These are phyloP conservation scores for Callimorpha dominula DNA, from an alignment of 2,888 invertebrate genomes.

Conservation along the genomic window DNA sequence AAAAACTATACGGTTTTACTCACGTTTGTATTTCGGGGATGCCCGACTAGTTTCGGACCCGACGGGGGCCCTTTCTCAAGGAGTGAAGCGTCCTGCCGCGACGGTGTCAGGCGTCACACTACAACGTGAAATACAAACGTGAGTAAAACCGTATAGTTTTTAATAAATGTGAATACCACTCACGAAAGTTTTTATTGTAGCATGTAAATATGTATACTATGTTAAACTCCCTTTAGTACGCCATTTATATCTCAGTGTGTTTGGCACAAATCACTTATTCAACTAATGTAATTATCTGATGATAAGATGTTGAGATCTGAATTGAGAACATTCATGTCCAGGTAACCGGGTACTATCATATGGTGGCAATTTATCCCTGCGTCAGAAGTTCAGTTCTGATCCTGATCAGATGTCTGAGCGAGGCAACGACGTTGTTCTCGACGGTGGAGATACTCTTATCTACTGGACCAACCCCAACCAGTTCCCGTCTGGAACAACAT, in stretches of 20 bases:
- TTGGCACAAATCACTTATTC: neutral
- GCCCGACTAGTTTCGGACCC: no score
- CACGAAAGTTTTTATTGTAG: no score
- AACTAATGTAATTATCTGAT: neutral
- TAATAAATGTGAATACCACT: no score
- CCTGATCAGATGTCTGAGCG: constrained; percentile 81
- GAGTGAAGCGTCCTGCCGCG: no score
- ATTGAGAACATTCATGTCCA: constrained; percentile 23
- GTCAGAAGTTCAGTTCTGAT: constrained; percentile 89
- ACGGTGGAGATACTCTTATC: constrained; percentile 92
- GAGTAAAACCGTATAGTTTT: no score
- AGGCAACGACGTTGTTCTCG: constrained; percentile 94
- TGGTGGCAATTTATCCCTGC: constrained; percentile 93
- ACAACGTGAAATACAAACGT: no score
- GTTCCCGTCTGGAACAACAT: constrained; percentile 84
- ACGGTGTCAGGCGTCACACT: no score
- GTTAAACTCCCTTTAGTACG: neutral
- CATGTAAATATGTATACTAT: no score
- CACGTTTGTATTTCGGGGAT: no score
- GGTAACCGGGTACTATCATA: constrained; percentile 95
- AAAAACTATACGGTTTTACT: no score
- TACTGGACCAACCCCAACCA: constrained; percentile 90
- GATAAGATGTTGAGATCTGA: neutral
- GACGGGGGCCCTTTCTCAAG: no score
- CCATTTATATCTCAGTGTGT: neutral